phyloP scores from a whole-genome alignment of 2,888 invertebrate genomes.

The Epinotia nisella region DNA sequence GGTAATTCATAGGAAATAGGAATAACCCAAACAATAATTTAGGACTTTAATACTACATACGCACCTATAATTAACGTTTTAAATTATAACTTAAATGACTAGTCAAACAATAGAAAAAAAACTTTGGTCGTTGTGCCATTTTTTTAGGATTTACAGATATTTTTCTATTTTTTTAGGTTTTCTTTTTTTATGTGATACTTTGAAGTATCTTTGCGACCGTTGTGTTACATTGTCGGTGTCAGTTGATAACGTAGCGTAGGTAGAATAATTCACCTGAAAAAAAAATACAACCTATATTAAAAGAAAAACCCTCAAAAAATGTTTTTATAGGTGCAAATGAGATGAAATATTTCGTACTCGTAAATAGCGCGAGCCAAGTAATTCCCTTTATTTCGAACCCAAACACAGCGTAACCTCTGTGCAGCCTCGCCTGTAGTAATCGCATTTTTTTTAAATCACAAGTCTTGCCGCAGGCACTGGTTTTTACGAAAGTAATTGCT shows the following conservation, averaged over 20 bases:
- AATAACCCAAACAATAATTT: constrained; percentile 41
- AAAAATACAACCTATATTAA: constrained; percentile 30
- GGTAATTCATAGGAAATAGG: constrained; percentile 40
- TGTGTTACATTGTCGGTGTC: constrained; percentile 80
- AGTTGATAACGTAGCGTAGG: constrained; percentile 67
- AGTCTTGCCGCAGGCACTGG: too few species aligned
- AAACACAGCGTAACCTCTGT: too few species aligned
- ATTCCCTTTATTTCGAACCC: too few species aligned
- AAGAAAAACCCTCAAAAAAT: too few species aligned
- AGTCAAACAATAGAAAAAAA: constrained; percentile 69
- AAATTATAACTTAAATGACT: constrained; percentile 60
- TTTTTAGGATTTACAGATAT: constrained; percentile 74
- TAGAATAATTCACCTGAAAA: constrained; percentile 58
- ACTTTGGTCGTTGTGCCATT: constrained; percentile 85
- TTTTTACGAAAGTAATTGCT: too few species aligned
- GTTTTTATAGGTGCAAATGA: too few species aligned
- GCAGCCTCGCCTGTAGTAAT: too few species aligned
- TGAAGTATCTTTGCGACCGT: constrained; percentile 52
- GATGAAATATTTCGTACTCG: too few species aligned
- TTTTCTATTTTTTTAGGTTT: constrained; percentile 77
- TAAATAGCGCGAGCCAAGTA: too few species aligned
- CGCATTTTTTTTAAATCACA: too few species aligned
- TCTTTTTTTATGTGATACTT: constrained; percentile 57
- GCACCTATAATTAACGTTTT: constrained; percentile 34
- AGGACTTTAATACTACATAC: constrained; percentile 44